Percentiles rank a stretch among this genome's conserved stretches.
Conservation (phyloP, 2,797 vertebrate genomes). For the Eupleurogrammus muticus region DNA sequence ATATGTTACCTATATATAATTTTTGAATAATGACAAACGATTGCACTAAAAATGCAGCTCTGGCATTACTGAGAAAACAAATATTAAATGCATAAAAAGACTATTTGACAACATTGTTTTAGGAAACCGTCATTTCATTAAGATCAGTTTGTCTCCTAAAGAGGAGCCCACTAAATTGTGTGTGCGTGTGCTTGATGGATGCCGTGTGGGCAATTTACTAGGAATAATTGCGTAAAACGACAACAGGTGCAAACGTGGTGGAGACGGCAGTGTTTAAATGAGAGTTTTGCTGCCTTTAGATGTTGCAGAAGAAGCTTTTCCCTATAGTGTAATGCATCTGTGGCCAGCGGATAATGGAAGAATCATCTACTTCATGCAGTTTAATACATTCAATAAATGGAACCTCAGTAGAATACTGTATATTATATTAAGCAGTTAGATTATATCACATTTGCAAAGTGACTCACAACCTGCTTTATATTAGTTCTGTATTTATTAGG, state of each 20-base stretch:
- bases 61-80: background rate
- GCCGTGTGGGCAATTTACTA: too few species aligned
- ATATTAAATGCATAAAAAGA: background rate
- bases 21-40: background rate
- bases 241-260: too few species aligned
- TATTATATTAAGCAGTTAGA: constrained; percentile 5
- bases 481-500: background rate
- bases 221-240: too few species aligned
- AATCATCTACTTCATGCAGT: background rate
- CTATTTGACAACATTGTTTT: background rate
- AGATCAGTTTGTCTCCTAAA: too few species aligned
- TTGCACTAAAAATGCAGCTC: background rate
- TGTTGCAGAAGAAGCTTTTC: too few species aligned
- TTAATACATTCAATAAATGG: background rate
- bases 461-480: constrained; percentile 3
- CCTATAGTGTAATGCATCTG: too few species aligned
- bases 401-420: constrained; percentile 24
- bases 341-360: too few species aligned
- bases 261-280: too few species aligned
- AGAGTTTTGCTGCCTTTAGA: too few species aligned
- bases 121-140: too few species aligned
- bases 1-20: background rate
- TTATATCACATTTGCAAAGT: constrained; percentile 25
- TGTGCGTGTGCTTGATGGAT: too few species aligned
- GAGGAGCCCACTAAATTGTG: too few species aligned